Evolutionary conservation across 1,140 invertebrate species (phyloP).

Genomic region (Paralvinella palmiformis): DNA sequence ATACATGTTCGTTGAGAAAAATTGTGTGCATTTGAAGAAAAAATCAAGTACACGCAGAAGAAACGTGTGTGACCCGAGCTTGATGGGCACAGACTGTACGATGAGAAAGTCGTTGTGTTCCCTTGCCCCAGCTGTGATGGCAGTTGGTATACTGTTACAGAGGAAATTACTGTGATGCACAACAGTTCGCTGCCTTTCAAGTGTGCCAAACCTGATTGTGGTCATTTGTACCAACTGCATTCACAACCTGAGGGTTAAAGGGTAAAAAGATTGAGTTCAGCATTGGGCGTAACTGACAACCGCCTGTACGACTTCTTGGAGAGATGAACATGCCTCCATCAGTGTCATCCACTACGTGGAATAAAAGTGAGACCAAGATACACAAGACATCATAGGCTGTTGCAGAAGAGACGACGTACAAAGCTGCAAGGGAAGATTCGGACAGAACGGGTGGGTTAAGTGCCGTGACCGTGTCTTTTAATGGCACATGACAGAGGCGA

Average conservation of each 20-base stretch:
- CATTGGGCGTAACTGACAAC: background rate
- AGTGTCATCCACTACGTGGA: background rate
- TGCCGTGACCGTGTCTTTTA: background rate
- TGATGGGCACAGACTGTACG: background rate
- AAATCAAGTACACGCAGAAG: conserved; percentile 4
- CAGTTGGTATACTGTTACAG: conserved; percentile 1
- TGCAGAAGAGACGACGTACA: background rate
- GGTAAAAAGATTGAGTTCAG: background rate
- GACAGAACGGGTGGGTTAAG: background rate
- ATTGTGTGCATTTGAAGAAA: conserved; percentile 1
- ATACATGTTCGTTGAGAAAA: background rate
- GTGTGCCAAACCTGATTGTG: background rate
- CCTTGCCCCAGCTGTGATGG: conserved; percentile 4
- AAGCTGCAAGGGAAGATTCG: background rate
- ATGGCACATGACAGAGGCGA: too few species aligned
- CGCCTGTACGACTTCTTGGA: background rate
- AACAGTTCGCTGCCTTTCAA: background rate
- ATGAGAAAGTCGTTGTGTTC: background rate
- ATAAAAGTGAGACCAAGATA: background rate
- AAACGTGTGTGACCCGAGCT: background rate
- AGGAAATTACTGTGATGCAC: background rate
- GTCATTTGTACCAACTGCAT: background rate
- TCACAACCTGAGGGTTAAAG: background rate
- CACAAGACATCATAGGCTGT: background rate
- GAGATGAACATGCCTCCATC: background rate